These are phyloP conservation scores for Anas capensis DNA, from an alignment of 2,797 vertebrate genomes.

Conservation along the genomic window DNA sequence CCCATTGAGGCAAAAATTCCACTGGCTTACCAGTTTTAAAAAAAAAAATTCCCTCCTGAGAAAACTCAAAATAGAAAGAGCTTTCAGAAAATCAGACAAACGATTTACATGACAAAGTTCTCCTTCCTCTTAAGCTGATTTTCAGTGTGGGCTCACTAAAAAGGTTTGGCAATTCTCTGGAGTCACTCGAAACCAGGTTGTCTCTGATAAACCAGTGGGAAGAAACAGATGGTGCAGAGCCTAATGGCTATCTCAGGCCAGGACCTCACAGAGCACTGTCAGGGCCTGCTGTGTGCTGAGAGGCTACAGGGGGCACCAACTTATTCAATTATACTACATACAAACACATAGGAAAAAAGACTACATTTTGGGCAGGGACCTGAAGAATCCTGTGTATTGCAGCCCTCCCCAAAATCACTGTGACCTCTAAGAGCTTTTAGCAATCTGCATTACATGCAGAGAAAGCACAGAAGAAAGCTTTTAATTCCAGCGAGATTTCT, in stretches of 20 bases:
- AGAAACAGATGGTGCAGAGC: background rate
- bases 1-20: background rate
- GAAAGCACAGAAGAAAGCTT: background rate
- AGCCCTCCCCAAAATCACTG: background rate
- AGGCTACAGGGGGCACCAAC: background rate
- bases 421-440: background rate
- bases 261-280: background rate
- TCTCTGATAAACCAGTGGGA: background rate
- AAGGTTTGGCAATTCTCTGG: background rate
- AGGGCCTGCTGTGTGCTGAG: background rate
- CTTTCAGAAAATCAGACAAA: background rate
- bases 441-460: background rate
- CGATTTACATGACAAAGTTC: background rate
- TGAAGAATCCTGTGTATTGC: background rate
- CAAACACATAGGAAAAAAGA: background rate
- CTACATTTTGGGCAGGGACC: background rate
- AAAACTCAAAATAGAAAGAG: background rate
- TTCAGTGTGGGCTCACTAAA: background rate
- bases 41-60: background rate
- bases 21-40: background rate
- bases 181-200: background rate
- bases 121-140: background rate
- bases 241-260: background rate
- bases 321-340: fast-evolving
- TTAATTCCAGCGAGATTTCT: background rate